Evolutionary conservation across 92 coral and sea anemone genomes (phyloP), one percentile per base, ranked within the genome.

Genomic region (Plumapathes pennacea): DNA sequence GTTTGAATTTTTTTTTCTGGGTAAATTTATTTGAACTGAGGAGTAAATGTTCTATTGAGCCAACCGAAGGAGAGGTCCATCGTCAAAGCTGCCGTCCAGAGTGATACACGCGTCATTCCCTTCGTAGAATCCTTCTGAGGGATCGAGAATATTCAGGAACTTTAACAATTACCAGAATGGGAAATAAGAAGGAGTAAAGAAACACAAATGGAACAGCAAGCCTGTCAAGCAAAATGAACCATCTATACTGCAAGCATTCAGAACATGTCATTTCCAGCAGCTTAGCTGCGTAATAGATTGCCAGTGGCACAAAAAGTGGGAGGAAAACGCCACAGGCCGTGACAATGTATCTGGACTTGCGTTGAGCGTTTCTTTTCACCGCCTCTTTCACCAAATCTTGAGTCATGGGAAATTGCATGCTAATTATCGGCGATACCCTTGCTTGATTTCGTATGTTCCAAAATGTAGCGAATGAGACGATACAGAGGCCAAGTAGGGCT

Each of bases 61-160:
- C n/a, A n/a, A n/a, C n/a, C n/a, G n/a, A n/a, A n/a, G n/a, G n/a
- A n/a, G n/a, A n/a, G n/a, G n/a, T n/a, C n/a, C n/a, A n/a, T n/a
- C n/a, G n/a, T n/a, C n/a, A n/a, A n/a, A n/a, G n/a, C n/a, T n/a
- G n/a, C n/a, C n/a, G n/a, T n/a, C n/a, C n/a, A n/a, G n/a, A n/a
- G n/a, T n/a, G n/a, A n/a, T n/a, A n/a, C n/a, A n/a, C n/a, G n/a
- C n/a, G n/a, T n/a, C n/a, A 26, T 50, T 50, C 50, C 40, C 44
- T 38, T 30, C 60, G 32, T 1, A 64, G 56, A 20, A 50, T 19
- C 39, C 52, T 58, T 13, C 23, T 64, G 27, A 51, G 39, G 7
- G 72, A 49, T 3, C 61, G 38, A 29, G 72, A 64, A 24, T 64
- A 64, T 17, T 64, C 72, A 17, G 50, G n/a, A 3, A 64, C 41